Base-by-base conservation (phyloP, 2,113 vertebrate species). In the Dunckerocampus dactyliophorus region DNA sequence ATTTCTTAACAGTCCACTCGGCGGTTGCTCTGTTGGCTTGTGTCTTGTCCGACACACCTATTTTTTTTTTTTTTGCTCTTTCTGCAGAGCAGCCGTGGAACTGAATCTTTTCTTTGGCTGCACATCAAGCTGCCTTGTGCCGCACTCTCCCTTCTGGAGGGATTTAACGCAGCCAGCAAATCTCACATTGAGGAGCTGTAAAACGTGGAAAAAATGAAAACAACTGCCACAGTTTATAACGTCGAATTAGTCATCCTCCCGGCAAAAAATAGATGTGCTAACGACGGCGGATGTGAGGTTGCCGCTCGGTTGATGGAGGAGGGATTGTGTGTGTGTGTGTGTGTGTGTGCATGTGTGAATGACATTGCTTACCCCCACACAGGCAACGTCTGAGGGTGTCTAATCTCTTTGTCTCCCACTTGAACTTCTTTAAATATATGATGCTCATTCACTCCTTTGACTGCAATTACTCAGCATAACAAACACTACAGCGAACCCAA, bases 101-200 rank as follows among this genome's bases (percentile, higher is more conserved):
- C 81, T 77, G 72, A 59, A 79, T 83, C 76, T 68, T 77, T 67
- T 54, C 60, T 42, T 70, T 60, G 76, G 69, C 76, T 63, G 48
- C 4, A 60, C 47, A 61, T 81, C 79, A 81, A 80, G 56, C 74
- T 75, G 79, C 72, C 70, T 66, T 67, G 8, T 39, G 37, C 37
- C 37, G 10, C 37, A 12, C 10, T 39, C 10, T 56, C 37, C 19
- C 54, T 42, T 65, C 75, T 19, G 1, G 24, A 34, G 64, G 79
- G 76, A 82, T 77, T 87, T 74, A 85, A 65, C 65, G 72, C 60
- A 46, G 48, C 34, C 5, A 71, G 60, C 46, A 70, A 77, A 81
- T 77, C 61, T 63, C 59, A 22, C 72, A 47, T 46, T 64, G 72
- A 65, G 71, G 19, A 47, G 16, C 34, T 50, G 28, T 53, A 11